Percentiles rank a stretch among this genome's conserved stretches.
Conservation (phyloP, 2,888 invertebrate genomes). For the Agonum fuliginosum region DNA sequence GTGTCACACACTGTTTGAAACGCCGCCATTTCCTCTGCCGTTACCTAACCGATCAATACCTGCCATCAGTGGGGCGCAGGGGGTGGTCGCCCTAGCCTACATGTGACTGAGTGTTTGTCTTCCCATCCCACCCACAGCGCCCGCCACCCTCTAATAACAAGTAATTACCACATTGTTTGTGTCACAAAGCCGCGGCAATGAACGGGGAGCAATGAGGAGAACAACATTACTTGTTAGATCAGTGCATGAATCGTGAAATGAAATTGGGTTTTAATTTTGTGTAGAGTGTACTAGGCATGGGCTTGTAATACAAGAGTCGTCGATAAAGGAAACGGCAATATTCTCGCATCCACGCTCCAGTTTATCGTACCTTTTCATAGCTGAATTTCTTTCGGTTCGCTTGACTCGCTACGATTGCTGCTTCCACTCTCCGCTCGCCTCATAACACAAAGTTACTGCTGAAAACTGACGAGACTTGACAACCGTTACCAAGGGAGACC, state of each 20-base stretch:
- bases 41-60: conserved; percentile 64
- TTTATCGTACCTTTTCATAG: conserved; percentile 63
- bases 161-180: conserved; percentile 59
- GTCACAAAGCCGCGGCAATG: conserved; percentile 29
- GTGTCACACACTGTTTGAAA: conserved; percentile 71
- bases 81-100: conserved; percentile 52
- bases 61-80: conserved; percentile 58
- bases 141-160: conserved; percentile 47
- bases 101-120: conserved; percentile 55
- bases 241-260: neutral
- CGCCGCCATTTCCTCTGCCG: conserved; percentile 69
- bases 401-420: conserved; percentile 59
- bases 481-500: conserved; percentile 72
- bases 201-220: neutral
- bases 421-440: conserved; percentile 55
- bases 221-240: neutral
- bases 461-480: conserved; percentile 68
- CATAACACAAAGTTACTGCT: conserved; percentile 59
- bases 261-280: conserved; percentile 52
- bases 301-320: conserved; percentile 48
- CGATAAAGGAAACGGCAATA: conserved; percentile 61
- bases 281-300: conserved; percentile 7
- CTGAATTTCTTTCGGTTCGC: conserved; percentile 57
- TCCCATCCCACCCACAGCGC: conserved; percentile 21
- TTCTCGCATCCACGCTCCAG: conserved; percentile 63